Evolutionary conservation across 1,140 invertebrate species (phyloP).

Genomic region (Drosophila nigrodunni): DNA sequence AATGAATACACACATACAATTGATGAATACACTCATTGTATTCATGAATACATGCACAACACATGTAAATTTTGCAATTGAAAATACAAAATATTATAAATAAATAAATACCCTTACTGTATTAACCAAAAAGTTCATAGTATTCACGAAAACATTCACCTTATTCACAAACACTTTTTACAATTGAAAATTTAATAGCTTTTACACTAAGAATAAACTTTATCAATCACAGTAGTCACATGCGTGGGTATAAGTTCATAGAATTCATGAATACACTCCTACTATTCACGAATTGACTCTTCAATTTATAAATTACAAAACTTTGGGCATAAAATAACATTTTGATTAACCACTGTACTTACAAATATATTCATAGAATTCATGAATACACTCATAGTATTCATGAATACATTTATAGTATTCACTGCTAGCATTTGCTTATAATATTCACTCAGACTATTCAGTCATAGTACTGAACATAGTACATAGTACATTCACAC

Average conservation of each 20-base stretch:
- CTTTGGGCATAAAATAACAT: no score
- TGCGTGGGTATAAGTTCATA: no score
- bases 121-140: background rate
- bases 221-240: no score
- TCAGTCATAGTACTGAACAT: no score
- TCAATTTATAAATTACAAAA: no score
- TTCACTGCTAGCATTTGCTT: background rate
- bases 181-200: no score
- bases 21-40: background rate
- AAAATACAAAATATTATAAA: background rate
- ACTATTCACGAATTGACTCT: background rate
- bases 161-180: background rate
- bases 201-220: no score
- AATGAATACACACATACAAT: background rate
- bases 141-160: background rate
- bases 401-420: background rate
- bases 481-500: no score
- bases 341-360: background rate
- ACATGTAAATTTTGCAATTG: no score
- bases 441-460: background rate
- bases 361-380: background rate
- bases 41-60: background rate
- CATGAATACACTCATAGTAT: background rate
- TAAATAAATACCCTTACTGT: background rate
- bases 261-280: no score